These are phyloP conservation scores for Lysiphlebus fabarum DNA, from an alignment of 1,140 invertebrate species.

Conservation along the genomic window DNA sequence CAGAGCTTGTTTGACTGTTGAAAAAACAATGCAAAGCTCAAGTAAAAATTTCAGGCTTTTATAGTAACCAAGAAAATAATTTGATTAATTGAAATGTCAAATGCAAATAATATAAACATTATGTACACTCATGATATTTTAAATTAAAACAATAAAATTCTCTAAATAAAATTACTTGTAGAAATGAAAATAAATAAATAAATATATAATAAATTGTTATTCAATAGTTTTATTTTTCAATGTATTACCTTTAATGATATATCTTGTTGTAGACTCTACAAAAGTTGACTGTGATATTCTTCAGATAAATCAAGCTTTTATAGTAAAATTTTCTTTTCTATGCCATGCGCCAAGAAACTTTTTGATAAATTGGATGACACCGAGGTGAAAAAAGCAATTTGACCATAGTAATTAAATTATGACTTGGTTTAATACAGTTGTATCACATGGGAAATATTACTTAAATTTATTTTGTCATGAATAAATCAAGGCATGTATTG, in stretches of 20 bases:
- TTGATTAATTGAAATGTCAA: slow-evolving; percentile 41
- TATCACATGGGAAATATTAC: slow-evolving; percentile 18
- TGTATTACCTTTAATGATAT: not conserved
- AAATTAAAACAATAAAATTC: not conserved
- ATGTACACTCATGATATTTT: slow-evolving; percentile 16
- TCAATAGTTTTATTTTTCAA: not conserved
- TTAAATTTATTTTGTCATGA: too few species aligned
- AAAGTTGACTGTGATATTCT: slow-evolving; percentile 16
- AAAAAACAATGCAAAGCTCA: slow-evolving; percentile 29
- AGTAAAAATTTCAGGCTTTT: slow-evolving; percentile 38
- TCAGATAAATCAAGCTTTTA: slow-evolving; percentile 12
- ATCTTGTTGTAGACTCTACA: not conserved
- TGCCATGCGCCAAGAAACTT: not conserved
- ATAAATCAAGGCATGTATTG: too few species aligned
- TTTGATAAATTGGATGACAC: not conserved
- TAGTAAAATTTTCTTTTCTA: not conserved
- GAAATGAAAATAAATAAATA: slow-evolving; percentile 1
- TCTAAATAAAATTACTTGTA: not conserved
- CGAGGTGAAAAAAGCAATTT: slow-evolving; percentile 2
- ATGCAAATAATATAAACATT: slow-evolving; percentile 29
- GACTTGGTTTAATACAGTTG: not conserved
- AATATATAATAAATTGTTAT: slow-evolving; percentile 6
- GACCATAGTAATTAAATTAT: slow-evolving; percentile 5
- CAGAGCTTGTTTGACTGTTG: slow-evolving; percentile 7
- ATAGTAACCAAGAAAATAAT: slow-evolving; percentile 33